These are phyloP conservation scores for Bubo scandiacus DNA, from an alignment of 2,113 vertebrate species.

Conservation along the genomic window DNA sequence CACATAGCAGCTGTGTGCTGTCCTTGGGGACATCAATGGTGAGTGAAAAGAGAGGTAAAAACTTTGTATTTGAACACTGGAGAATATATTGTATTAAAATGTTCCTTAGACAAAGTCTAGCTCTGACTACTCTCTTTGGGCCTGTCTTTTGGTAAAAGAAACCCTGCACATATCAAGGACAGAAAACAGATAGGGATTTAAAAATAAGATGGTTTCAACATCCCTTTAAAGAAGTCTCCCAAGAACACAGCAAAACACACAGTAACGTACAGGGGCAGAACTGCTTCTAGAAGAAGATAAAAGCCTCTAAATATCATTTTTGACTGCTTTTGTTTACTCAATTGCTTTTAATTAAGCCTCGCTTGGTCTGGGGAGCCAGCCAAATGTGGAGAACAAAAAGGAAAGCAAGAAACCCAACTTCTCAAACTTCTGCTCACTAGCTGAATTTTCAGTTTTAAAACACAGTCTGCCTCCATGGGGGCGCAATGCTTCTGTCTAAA, in stretches of 20 bases:
- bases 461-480: neutral
- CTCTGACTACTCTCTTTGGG: neutral
- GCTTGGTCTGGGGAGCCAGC: neutral
- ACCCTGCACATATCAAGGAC: neutral
- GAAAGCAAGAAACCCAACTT: neutral
- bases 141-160: neutral
- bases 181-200: neutral
- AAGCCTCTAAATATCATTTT: neutral
- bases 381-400: neutral
- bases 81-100: neutral
- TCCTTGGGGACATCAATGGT: neutral
- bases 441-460: constrained; percentile 1
- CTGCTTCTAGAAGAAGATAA: neutral
- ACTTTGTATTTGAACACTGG: neutral
- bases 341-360: constrained; percentile 35
- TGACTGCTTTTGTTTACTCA: neutral
- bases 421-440: neutral
- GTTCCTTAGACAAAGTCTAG: neutral
- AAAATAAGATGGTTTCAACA: neutral
- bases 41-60: neutral
- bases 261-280: neutral
- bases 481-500: neutral
- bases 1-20: neutral
- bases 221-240: neutral
- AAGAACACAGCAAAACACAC: neutral